These are phyloP conservation scores for Oryzias sinensis DNA, from an alignment of 2,797 vertebrate genomes.

Conservation along the genomic window DNA sequence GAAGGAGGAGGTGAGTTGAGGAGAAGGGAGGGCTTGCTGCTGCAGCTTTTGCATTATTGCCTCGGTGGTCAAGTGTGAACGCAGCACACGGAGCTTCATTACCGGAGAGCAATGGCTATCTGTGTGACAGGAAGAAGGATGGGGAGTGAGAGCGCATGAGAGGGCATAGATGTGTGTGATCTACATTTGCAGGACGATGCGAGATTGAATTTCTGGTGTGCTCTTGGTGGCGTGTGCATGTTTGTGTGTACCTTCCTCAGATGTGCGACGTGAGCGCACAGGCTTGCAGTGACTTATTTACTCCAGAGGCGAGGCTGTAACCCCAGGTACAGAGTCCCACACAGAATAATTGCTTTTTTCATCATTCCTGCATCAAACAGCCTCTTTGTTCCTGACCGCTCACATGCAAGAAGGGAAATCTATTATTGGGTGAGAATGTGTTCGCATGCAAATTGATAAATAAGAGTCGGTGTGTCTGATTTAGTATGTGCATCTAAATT, in stretches of 20 bases:
- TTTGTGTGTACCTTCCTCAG: conserved; percentile 26
- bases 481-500: conserved; percentile 30
- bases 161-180: conserved; percentile 38
- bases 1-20: conserved; percentile 5
- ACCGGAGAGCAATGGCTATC: conserved; percentile 51
- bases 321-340: conserved; percentile 67
- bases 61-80: conserved; percentile 60
- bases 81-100: conserved; percentile 69
- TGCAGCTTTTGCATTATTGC: conserved; percentile 62
- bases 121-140: conserved; percentile 51
- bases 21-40: conserved; percentile 27
- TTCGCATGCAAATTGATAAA: conserved; percentile 60
- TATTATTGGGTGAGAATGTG: conserved; percentile 61
- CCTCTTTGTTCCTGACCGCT: conserved; percentile 71
- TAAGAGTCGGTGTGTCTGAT: conserved; percentile 35
- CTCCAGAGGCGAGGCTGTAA: conserved; percentile 69
- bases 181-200: conserved; percentile 56
- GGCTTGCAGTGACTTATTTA: conserved; percentile 67
- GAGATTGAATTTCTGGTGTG: conserved; percentile 63
- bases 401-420: conserved; percentile 64
- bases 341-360: conserved; percentile 72
- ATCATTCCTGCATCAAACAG: conserved; percentile 51
- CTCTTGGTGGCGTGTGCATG: conserved; percentile 29
- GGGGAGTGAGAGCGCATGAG: conserved; percentile 19
- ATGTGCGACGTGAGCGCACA: conserved; percentile 59